These are phyloP conservation scores for Eupithecia abbreviata DNA, from an alignment of 2,888 invertebrate genomes.

Conservation along the genomic window DNA sequence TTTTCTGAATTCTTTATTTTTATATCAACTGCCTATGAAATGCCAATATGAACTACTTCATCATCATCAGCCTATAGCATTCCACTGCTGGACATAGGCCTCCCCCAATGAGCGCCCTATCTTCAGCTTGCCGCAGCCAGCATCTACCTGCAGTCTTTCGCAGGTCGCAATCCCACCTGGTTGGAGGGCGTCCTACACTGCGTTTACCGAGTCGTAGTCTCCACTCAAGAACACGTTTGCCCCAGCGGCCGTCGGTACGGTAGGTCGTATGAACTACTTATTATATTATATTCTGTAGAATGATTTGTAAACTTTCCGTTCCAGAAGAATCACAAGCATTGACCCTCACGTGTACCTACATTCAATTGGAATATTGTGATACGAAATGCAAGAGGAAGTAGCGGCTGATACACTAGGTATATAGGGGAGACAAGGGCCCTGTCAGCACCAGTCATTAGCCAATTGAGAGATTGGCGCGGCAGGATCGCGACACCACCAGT, in stretches of 20 bases:
- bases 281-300: not conserved
- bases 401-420: constrained; percentile 60
- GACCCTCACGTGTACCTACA: constrained; percentile 34
- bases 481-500: constrained; percentile 62
- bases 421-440: constrained; percentile 77
- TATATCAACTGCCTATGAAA: not conserved
- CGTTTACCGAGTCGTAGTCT: no score
- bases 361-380: constrained; percentile 53
- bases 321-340: not conserved
- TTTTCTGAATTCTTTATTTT: not conserved
- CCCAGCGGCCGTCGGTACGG: no score
- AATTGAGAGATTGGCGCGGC: constrained; percentile 76
- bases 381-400: constrained; percentile 71
- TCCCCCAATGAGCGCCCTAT: no score
- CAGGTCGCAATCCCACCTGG: no score
- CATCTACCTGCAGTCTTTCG: no score
- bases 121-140: no score
- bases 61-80: no score
- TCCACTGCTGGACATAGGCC: no score
- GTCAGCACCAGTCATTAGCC: constrained; percentile 73
- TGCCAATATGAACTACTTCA: no score
- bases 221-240: no score
- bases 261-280: not conserved
- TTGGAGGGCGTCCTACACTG: no score
- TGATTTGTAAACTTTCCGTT: not conserved